These are phyloP conservation scores for Dryomyza anilis DNA, from an alignment of 2,888 invertebrate species.

Conservation along the genomic window DNA sequence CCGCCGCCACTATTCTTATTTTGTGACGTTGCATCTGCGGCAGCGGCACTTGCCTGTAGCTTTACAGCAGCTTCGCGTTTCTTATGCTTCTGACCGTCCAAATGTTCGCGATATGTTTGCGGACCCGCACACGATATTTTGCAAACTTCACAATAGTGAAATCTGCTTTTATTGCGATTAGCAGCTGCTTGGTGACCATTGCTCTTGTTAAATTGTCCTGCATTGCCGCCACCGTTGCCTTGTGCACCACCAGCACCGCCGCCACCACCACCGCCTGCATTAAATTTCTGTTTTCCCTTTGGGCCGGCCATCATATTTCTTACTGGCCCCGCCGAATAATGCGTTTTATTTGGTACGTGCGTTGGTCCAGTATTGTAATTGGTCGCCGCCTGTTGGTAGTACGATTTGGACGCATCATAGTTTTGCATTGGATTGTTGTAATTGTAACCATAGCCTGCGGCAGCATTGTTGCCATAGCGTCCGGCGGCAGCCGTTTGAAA, in stretches of 20 bases:
- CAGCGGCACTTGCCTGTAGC: slow-evolving; percentile 71
- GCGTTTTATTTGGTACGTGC: slow-evolving; percentile 58
- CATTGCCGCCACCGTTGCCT: slow-evolving; percentile 37
- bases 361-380: slow-evolving; percentile 61
- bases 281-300: slow-evolving; percentile 62
- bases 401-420: slow-evolving; percentile 83
- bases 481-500: slow-evolving; percentile 73
- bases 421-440: slow-evolving; percentile 72
- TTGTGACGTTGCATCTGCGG: slow-evolving; percentile 68
- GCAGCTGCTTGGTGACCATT: slow-evolving; percentile 71
- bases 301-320: slow-evolving; percentile 69
- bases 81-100: slow-evolving; percentile 99
- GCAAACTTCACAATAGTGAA: slow-evolving; percentile 99
- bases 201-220: no score
- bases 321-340: slow-evolving; percentile 68
- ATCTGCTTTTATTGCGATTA: slow-evolving; percentile 86
- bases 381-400: slow-evolving; percentile 76
- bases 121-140: slow-evolving; percentile 97
- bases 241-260: slow-evolving; percentile 54
- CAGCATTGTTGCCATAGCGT: slow-evolving; percentile 74
- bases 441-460: slow-evolving; percentile 68
- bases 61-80: slow-evolving; percentile 92
- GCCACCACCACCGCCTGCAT: slow-evolving; percentile 47
- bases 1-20: no score
- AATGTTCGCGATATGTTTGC: slow-evolving; percentile 92